These are phyloP conservation scores for Vulpes vulpes DNA, from an alignment of 2,113 vertebrate species.

Conservation along the genomic window DNA sequence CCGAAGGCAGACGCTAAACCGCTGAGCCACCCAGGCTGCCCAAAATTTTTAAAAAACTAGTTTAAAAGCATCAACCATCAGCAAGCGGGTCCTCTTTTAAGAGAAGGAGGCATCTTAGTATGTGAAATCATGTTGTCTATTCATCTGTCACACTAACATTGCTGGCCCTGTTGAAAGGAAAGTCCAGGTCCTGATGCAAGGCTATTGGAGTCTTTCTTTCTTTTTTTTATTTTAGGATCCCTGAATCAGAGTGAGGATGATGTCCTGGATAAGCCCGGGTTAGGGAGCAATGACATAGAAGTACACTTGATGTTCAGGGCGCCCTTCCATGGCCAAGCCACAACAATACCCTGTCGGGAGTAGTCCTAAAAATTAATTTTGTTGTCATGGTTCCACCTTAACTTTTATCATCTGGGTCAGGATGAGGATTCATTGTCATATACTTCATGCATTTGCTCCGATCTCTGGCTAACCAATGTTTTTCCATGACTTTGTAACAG, in stretches of 20 bases:
- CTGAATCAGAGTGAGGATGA: background rate
- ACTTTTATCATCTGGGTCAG: slow-evolving; percentile 66
- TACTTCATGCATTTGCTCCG: slow-evolving; percentile 41
- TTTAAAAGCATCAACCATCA: background rate
- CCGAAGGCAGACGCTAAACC: too few relatives aligned
- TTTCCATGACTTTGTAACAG: slow-evolving; percentile 74
- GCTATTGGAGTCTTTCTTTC: background rate
- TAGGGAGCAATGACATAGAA: background rate
- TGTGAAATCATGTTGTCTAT: background rate
- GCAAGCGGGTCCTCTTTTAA: background rate
- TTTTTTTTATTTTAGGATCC: background rate
- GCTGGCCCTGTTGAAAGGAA: background rate
- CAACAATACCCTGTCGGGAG: background rate
- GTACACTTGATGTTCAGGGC: background rate
- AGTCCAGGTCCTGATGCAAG: background rate
- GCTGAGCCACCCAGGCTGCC: too few relatives aligned
- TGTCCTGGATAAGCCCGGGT: background rate
- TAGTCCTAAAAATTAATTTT: background rate
- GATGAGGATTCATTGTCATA: background rate
- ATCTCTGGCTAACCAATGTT: slow-evolving; percentile 49
- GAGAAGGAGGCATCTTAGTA: background rate
- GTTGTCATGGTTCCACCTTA: slow-evolving; percentile 38
- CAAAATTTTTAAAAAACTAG: background rate
- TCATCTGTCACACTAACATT: background rate
- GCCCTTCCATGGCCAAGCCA: background rate